These are phyloP conservation scores for Sebastes diaconus DNA, from an alignment of 2,797 vertebrate species.

Conservation along the genomic window DNA sequence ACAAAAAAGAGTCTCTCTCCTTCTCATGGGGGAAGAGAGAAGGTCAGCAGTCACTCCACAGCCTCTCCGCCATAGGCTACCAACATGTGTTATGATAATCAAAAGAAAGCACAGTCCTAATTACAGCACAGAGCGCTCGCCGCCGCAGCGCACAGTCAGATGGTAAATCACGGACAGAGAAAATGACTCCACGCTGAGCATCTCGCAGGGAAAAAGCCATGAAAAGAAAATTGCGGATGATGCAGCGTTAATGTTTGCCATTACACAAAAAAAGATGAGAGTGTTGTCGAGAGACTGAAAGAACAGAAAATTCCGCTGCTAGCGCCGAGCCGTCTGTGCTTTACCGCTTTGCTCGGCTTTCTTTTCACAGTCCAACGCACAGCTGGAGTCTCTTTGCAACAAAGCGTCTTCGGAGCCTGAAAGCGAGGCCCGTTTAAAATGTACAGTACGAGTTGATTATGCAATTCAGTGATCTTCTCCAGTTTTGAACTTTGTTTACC, in stretches of 20 bases:
- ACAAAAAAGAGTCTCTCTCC: conserved; percentile 1
- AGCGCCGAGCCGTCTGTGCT: conserved; percentile 8
- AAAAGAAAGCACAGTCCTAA: conserved; percentile 63
- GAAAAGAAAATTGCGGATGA: conserved; percentile 24
- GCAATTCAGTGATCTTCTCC: background rate
- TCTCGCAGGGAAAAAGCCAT: conserved; percentile 4
- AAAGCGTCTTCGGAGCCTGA: conserved; percentile 8
- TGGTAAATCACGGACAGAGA: conserved; percentile 38
- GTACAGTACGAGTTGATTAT: conserved; percentile 14
- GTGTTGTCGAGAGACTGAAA: conserved; percentile 17
- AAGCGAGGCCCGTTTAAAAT: conserved; percentile 26
- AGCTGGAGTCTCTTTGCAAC: conserved; percentile 31
- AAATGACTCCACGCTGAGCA: conserved; percentile 29
- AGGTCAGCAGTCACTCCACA: conserved; percentile 67
- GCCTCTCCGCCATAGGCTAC: conserved; percentile 48
- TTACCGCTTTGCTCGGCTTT: conserved; percentile 34
- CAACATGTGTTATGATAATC: conserved; percentile 62
- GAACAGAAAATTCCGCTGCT: conserved; percentile 22
- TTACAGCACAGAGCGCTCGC: conserved; percentile 43
- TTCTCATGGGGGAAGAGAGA: conserved; percentile 39
- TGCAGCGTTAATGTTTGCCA: conserved; percentile 34
- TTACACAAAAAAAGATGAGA: conserved; percentile 18
- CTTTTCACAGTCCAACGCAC: conserved; percentile 36
- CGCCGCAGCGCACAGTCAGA: conserved; percentile 23
- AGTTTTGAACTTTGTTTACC: conserved; percentile 9